A percentile compares a stretch with the other conserved stretches of the same genome.
Evolutionary conservation across 2,888 invertebrate genomes (phyloP).

Genomic region (Epistrophe grossulariae): DNA sequence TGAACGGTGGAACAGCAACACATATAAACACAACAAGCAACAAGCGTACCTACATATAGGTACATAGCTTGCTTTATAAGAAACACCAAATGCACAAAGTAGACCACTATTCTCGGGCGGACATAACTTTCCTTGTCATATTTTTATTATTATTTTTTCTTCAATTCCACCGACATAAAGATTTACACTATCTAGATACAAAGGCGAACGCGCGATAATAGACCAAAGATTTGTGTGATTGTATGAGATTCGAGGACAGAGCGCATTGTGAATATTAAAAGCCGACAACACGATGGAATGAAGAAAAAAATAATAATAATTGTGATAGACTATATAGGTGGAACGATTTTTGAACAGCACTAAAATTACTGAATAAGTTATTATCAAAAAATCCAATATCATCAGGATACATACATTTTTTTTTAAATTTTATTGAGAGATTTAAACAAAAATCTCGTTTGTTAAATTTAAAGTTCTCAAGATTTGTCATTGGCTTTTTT

Average conservation of each 20-base stretch:
- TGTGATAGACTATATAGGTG: too few species aligned
- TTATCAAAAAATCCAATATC: too few species aligned
- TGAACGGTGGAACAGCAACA: conserved; percentile 55
- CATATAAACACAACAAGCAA: background rate
- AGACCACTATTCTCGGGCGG: conserved; percentile 66
- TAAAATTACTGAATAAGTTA: too few species aligned
- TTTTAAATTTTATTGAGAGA: too few species aligned
- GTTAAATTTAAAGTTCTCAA: too few species aligned
- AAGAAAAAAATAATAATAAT: background rate
- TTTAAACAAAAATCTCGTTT: too few species aligned
- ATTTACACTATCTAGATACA: conserved; percentile 72
- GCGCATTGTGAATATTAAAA: conserved; percentile 30
- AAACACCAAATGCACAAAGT: conserved; percentile 59
- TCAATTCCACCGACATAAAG: conserved; percentile 67
- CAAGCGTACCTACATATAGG: conserved; percentile 3
- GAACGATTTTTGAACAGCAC: too few species aligned
- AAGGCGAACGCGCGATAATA: conserved; percentile 65
- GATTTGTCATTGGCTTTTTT: too few species aligned
- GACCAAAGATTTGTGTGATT: conserved; percentile 69
- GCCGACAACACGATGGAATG: background rate
- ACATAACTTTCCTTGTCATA: conserved; percentile 71
- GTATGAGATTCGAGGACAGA: conserved; percentile 28
- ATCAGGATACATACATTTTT: too few species aligned
- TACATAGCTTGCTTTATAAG: background rate
- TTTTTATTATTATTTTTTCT: conserved; percentile 70